Evolutionary conservation across 2,113 vertebrate genomes (phyloP).

Genomic region (Puma concolor): DNA sequence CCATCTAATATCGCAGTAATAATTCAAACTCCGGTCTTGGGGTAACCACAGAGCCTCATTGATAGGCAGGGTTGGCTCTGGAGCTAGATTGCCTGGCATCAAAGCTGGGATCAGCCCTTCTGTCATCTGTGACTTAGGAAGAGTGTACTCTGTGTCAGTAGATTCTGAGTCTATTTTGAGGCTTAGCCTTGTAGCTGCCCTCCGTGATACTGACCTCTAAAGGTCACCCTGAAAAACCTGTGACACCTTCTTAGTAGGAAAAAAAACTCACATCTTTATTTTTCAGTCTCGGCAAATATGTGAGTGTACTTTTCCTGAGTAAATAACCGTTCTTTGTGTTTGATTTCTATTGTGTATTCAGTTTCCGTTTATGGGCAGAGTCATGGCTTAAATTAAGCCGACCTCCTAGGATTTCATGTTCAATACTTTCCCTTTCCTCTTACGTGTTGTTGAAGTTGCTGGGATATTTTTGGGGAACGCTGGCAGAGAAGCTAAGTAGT

Average conservation of each 20-base stretch:
- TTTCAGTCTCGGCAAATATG: conserved; percentile 46
- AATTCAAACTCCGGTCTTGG: neutral
- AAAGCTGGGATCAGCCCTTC: neutral
- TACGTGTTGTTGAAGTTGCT: neutral
- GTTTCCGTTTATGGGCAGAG: conserved; percentile 47
- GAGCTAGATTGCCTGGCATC: neutral
- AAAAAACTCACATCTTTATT: conserved; percentile 33
- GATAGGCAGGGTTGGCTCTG: neutral
- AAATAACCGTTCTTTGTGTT: conserved; percentile 70
- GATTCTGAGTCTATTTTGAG: neutral
- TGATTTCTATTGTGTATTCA: conserved; percentile 58
- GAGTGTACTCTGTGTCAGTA: neutral
- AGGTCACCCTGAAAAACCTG: neutral
- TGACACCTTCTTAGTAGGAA: neutral
- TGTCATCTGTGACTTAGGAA: neutral
- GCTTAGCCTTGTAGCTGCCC: neutral
- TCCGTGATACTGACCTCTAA: neutral
- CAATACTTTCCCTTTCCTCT: conserved; percentile 35
- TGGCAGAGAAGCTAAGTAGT: neutral
- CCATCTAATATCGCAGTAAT: neutral
- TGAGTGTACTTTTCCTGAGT: conserved; percentile 53
- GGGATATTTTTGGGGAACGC: neutral
- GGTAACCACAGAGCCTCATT: neutral
- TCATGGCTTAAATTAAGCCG: conserved; percentile 36
- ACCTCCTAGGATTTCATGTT: conserved; percentile 2